Evolutionary conservation across 1,140 invertebrate species (phyloP).

Genomic region (Gerris buenoi): DNA sequence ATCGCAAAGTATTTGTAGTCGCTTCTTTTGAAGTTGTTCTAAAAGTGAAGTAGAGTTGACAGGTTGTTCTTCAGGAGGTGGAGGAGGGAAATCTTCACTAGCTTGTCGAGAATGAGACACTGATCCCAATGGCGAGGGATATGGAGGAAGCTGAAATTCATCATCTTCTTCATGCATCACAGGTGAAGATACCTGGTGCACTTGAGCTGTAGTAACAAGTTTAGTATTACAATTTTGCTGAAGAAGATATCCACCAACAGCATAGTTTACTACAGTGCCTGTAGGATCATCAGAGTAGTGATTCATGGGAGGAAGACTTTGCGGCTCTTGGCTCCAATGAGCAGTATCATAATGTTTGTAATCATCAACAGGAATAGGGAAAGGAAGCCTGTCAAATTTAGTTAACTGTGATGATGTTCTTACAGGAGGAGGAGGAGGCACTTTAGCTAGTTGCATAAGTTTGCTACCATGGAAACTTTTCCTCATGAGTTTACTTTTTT

Average conservation of each 20-base stretch:
- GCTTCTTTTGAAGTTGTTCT: slow-evolving; percentile 57
- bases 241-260: slow-evolving; percentile 33
- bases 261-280: slow-evolving; percentile 35
- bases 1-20: slow-evolving; percentile 41
- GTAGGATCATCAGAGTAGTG: slow-evolving; percentile 7
- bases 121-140: slow-evolving; percentile 54
- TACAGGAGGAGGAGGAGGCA: slow-evolving; percentile 69
- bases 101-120: slow-evolving; percentile 64
- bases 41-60: slow-evolving; percentile 41
- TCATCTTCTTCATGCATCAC: slow-evolving; percentile 27
- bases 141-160: slow-evolving; percentile 49
- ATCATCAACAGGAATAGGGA: slow-evolving; percentile 28
- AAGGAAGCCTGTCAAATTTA: slow-evolving; percentile 34
- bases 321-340: slow-evolving; percentile 30
- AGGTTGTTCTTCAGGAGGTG: slow-evolving; percentile 47
- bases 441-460: slow-evolving; percentile 56
- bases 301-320: slow-evolving; percentile 23
- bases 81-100: slow-evolving; percentile 77
- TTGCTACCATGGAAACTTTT: slow-evolving; percentile 71
- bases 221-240: slow-evolving; percentile 26
- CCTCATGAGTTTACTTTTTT: slow-evolving; percentile 72
- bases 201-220: slow-evolving; percentile 61
- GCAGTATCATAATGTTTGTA: slow-evolving; percentile 3
- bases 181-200: slow-evolving; percentile 55
- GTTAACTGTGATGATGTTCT: slow-evolving; percentile 67